Evolutionary conservation across 53 echinoderm and acorn worm genomes (phyloP), one percentile per base, ranked within the genome.

Genomic region (Zoroaster sp.): DNA sequence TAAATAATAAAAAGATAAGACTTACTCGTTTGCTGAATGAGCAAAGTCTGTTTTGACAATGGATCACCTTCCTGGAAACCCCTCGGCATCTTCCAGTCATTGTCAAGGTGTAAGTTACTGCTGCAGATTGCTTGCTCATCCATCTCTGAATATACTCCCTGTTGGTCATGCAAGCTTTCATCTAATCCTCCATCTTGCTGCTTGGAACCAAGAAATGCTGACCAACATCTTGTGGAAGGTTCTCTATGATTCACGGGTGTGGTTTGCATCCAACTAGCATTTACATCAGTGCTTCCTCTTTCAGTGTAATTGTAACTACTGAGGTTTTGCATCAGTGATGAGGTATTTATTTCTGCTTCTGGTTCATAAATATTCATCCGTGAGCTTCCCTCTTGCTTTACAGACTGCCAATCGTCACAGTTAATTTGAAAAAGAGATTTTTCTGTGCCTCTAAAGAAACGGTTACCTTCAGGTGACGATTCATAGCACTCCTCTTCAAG

Each of bases 171-270:
- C 13, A 30, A 3, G 35, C 13, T 85, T 46, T 21, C 47, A 44
- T 70, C 70, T 45, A 49, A 33, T 70, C 47, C 85, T 35, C 69
- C 35, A 46, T 66, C 44, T 14, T 71, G 85, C 18, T 85, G 70
- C 25, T 11, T 85, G 69, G 34, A 46, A 36, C 21, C 35, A 37
- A 33, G 68, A 49, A 44, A 71, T 69, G 69, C 47, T 6, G 71
- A 69, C 85, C 85, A 85, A 71, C 35, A 14, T 18, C 66, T 66
- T 43, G 36, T 18, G 54, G 81, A 40, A 65, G 30, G 37, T 4
- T 41, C 66, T 25, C 66, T 39, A 17, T 41, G 11, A 17, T 69
- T 30, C 11, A n/a, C 18, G 35, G 83, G 14, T 35, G 69, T 1
- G 18, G 35, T 52, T 51, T 32, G 70, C 18, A 40, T 10, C 39